phyloP scores from a whole-genome alignment of 2,113 vertebrate species.

The Phycodurus eques region DNA sequence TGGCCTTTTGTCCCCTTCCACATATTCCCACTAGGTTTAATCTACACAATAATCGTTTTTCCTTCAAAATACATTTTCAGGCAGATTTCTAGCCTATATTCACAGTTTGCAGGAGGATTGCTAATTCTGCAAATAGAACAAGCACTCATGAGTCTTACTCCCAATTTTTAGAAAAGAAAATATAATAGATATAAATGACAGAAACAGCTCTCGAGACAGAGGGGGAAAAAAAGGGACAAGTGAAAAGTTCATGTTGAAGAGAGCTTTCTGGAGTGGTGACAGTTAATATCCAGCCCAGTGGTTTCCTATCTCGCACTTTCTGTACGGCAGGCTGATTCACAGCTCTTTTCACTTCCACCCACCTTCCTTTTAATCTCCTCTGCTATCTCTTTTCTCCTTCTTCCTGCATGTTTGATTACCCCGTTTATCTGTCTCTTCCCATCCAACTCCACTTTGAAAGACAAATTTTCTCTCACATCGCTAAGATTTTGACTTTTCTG shows the following conservation, averaged over 20 bases:
- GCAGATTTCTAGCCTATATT: neutral
- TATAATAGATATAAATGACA: neutral
- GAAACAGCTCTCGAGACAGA: conserved; percentile 4
- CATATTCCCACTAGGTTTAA: neutral
- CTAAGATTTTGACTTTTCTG: conserved; percentile 27
- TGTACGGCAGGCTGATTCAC: conserved; percentile 47
- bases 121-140: neutral
- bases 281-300: conserved; percentile 42
- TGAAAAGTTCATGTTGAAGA: conserved; percentile 5
- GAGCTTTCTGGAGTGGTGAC: conserved; percentile 29
- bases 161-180: conserved; percentile 2
- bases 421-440: conserved; percentile 33
- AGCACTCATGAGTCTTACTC: neutral
- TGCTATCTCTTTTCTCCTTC: conserved; percentile 21
- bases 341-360: conserved; percentile 39
- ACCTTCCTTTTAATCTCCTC: conserved; percentile 48
- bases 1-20: neutral
- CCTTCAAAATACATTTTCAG: too few relatives aligned
- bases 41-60: neutral
- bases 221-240: conserved; percentile 6
- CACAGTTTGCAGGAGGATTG: neutral
- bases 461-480: conserved; percentile 22
- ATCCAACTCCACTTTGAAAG: conserved; percentile 24
- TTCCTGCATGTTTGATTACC: conserved; percentile 36
- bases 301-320: conserved; percentile 40